Percentiles rank a stretch among this genome's conserved stretches.
Conservation (phyloP, 2,797 vertebrate genomes). For the Alosa sapidissima region DNA sequence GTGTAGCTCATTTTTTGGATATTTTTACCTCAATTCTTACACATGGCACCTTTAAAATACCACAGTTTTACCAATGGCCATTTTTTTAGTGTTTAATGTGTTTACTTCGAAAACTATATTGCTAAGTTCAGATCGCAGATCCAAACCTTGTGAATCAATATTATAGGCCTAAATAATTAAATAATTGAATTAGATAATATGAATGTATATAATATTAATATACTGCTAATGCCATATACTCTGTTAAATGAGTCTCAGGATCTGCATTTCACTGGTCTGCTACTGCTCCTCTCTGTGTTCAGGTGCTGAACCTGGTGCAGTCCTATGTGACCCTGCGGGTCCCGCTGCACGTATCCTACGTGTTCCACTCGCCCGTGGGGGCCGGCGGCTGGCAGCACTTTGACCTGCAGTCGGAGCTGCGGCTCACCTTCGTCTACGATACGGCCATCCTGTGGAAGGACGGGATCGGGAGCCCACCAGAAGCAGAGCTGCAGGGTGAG, state of each 20-base stretch:
- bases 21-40: too few species aligned
- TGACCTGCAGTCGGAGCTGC: conserved; percentile 90
- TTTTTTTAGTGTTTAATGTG: neutral
- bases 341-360: conserved; percentile 90
- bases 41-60: too few species aligned
- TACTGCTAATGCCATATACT: too few species aligned
- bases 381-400: conserved; percentile 94
- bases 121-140: neutral
- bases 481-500: conserved; percentile 88
- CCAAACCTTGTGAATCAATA: neutral
- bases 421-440: conserved; percentile 94
- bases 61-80: neutral
- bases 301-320: conserved; percentile 94
- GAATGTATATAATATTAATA: too few species aligned
- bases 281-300: neutral
- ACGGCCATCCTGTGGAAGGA: conserved; percentile 95
- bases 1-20: too few species aligned
- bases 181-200: too few species aligned
- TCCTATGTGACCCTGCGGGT: conserved; percentile 93
- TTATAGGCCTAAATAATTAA: too few species aligned
- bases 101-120: neutral
- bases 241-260: neutral
- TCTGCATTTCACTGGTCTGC: too few species aligned
- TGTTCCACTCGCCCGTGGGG: conserved; percentile 90
- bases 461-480: conserved; percentile 88